phyloP scores from a whole-genome alignment of 2,113 vertebrate genomes.

The Platysternon megacephalum region DNA sequence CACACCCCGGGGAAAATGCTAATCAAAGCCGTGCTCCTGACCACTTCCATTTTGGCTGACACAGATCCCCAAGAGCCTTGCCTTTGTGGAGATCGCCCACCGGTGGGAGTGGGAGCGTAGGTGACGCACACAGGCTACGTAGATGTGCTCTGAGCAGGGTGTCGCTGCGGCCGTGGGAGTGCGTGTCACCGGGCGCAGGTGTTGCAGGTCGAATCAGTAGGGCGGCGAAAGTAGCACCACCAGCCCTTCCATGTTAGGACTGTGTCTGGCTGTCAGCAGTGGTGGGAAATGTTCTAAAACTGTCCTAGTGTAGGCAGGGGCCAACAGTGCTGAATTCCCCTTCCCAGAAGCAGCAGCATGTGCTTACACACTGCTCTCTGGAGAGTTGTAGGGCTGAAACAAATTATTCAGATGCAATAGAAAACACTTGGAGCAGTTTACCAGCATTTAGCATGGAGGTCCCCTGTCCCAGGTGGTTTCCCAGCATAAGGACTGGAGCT shows the following conservation, averaged over 20 bases:
- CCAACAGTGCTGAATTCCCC: rapidly evolving
- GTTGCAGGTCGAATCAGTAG: rapidly evolving
- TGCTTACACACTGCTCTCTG: background rate
- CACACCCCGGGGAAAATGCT: background rate
- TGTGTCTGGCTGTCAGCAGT: background rate
- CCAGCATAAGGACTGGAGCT: background rate
- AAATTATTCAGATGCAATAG: constrained; percentile 55
- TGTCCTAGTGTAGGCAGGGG: background rate
- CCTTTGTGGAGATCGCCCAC: background rate
- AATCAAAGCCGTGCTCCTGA: background rate
- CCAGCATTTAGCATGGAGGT: constrained; percentile 31
- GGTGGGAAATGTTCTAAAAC: constrained; percentile 32
- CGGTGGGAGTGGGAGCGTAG: rapidly evolving
- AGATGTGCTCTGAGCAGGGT: background rate
- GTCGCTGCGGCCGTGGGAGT: background rate
- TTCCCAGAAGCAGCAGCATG: constrained; percentile 51
- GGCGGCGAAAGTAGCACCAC: rapidly evolving
- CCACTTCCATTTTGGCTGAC: background rate
- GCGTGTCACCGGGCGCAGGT: background rate
- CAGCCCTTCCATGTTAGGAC: background rate
- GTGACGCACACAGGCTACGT: rapidly evolving
- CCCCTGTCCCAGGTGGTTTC: constrained; percentile 27
- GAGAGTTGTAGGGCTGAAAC: constrained; percentile 53
- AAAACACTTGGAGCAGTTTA: constrained; percentile 48
- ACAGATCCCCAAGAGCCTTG: background rate